Conservation (phyloP, 2,888 invertebrate species). For the Cistogaster globosa region DNA sequence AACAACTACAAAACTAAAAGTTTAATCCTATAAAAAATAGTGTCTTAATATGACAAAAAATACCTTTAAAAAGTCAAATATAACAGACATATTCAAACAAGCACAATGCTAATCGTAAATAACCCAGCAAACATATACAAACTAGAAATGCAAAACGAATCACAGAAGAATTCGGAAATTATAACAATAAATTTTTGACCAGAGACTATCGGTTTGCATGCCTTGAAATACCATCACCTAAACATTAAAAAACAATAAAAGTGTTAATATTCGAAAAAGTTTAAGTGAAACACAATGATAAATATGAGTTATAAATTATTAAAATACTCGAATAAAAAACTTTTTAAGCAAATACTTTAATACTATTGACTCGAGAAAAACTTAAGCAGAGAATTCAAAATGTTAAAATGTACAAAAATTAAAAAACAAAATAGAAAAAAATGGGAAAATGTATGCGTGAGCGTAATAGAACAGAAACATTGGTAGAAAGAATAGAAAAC, state of each 20-base stretch:
- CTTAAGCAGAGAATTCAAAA: conserved; percentile 17
- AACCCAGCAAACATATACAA: conserved; percentile 46
- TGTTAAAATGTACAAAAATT: conserved; percentile 19
- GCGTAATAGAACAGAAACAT: neutral
- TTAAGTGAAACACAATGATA: conserved; percentile 15
- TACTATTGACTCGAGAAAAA: conserved; percentile 12
- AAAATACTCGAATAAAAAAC: conserved; percentile 5
- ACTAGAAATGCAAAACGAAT: neutral
- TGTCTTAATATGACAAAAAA: conserved; percentile 62
- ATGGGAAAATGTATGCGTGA: conserved; percentile 44
- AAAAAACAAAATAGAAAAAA: conserved; percentile 47
- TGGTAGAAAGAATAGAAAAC: neutral
- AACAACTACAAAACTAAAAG: conserved; percentile 48
- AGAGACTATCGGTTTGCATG: too few relatives aligned
- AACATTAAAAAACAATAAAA: too few relatives aligned
- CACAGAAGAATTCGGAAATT: neutral
- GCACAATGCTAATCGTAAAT: neutral
- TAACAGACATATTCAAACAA: conserved; percentile 18
- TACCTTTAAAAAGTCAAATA: conserved; percentile 56
- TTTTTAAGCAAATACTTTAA: neutral
- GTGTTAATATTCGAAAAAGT: too few relatives aligned
- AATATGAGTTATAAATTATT: neutral
- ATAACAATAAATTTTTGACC: too few relatives aligned
- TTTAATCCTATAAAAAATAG: conserved; percentile 55
- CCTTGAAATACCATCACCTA: too few relatives aligned